A percentile compares a stretch with the other conserved stretches of the same genome.
Evolutionary conservation across 1,140 invertebrate species (phyloP).

Genomic region (Ostrea edulis): DNA sequence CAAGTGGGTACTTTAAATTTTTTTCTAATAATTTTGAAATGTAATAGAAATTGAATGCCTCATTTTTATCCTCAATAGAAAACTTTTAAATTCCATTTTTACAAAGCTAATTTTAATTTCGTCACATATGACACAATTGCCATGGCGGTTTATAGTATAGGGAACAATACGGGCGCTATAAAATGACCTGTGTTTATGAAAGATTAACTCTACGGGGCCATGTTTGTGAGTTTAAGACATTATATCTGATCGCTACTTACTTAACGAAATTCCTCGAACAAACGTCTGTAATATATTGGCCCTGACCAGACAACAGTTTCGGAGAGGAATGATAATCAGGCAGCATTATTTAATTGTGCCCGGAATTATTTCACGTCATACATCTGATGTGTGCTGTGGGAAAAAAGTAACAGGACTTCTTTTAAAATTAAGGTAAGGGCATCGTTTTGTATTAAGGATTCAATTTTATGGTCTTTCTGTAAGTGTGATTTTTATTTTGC

Average conservation of each 20-base stretch:
- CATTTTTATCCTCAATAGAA: not conserved
- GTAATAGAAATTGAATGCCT: not conserved
- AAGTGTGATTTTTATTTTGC: not conserved
- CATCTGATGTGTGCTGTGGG: not conserved
- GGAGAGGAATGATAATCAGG: not conserved
- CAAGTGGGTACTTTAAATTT: not conserved
- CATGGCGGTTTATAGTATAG: too few species aligned
- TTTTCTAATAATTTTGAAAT: not conserved
- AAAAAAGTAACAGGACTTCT: not conserved
- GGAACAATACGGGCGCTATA: not conserved
- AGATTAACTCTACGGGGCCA: conserved; percentile 5
- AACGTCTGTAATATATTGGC: conserved; percentile 30
- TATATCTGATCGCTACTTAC: not conserved
- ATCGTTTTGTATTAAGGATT: not conserved
- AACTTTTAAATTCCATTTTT: not conserved
- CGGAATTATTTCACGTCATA: too few species aligned
- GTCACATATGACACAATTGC: not conserved
- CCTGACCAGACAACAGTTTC: not conserved
- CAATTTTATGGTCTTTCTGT: not conserved
- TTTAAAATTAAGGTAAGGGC: not conserved
- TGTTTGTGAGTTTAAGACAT: conserved; percentile 18
- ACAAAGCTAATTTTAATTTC: conserved; percentile 7
- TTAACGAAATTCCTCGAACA: not conserved
- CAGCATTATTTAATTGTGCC: not conserved
- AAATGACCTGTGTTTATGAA: not conserved